A percentile compares a stretch with the other conserved stretches of the same genome.
phyloP scores from a whole-genome alignment of 2,797 vertebrate species.

The Cryptoblepharus egeriae region DNA sequence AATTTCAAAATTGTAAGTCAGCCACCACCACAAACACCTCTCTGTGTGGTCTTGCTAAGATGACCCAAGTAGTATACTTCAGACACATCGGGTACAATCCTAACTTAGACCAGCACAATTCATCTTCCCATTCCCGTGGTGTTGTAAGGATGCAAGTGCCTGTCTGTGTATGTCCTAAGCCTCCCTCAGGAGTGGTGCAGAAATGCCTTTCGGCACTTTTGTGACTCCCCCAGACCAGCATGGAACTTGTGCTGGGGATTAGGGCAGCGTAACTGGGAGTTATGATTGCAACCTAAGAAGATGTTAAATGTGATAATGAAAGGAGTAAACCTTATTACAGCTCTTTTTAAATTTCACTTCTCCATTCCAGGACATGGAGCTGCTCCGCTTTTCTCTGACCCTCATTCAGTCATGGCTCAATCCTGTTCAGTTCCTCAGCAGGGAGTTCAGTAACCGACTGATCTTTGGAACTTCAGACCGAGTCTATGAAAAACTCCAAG shows the following conservation, averaged over 20 bases:
- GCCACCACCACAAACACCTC: not conserved
- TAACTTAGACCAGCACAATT: too few species aligned
- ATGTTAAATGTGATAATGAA: not conserved
- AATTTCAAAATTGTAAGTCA: not conserved
- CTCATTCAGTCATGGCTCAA: conserved; percentile 86
- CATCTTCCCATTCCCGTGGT: too few species aligned
- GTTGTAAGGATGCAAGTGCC: too few species aligned
- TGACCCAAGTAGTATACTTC: too few species aligned
- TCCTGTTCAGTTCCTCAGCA: conserved; percentile 78
- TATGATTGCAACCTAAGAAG: too few species aligned
- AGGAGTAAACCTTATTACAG: not conserved
- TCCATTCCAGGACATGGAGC: conserved; percentile 77
- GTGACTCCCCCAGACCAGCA: too few species aligned
- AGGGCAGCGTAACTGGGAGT: too few species aligned
- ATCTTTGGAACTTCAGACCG: conserved; percentile 81
- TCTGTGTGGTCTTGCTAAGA: not conserved
- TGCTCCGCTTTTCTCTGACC: conserved; percentile 79
- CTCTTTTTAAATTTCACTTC: not conserved
- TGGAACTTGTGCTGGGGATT: too few species aligned
- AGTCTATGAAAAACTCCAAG: conserved; percentile 83
- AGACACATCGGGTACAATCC: too few species aligned
- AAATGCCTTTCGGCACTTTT: too few species aligned
- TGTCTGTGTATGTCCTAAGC: too few species aligned
- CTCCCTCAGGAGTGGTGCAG: too few species aligned
- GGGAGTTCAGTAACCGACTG: conserved; percentile 81